Evolutionary conservation across 2,113 vertebrate genomes (phyloP).

Genomic region (cattle (Bos taurus)): DNA sequence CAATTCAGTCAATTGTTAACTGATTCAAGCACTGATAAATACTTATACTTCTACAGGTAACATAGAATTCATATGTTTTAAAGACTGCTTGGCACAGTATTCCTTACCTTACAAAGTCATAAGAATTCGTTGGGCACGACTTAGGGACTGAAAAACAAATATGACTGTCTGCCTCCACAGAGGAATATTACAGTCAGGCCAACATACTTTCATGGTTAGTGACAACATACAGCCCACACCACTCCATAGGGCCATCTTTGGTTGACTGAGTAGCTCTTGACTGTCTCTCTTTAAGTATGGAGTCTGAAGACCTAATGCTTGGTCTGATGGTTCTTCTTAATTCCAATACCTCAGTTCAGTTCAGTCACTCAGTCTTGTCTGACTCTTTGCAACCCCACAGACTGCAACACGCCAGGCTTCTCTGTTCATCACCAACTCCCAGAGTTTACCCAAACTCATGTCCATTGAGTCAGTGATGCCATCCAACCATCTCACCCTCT

Average conservation of each 20-base stretch:
- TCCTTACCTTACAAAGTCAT: not conserved
- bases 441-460: not conserved
- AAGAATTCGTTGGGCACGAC: not conserved
- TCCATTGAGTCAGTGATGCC: not conserved
- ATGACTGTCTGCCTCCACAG: not conserved
- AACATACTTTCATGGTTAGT: not conserved
- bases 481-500: not conserved
- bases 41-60: not conserved
- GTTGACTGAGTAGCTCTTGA: not conserved
- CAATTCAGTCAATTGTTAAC: not conserved
- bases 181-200: not conserved
- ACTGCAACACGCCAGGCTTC: not conserved
- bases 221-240: accelerated
- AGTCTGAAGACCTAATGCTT: not conserved
- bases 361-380: not conserved
- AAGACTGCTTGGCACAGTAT: not conserved
- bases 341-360: not conserved
- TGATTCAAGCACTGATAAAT: not conserved
- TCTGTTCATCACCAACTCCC: not conserved
- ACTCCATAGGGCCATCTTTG: not conserved
- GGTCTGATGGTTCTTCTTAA: not conserved
- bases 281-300: not conserved
- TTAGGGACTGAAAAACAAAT: not conserved
- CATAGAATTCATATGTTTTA: not conserved
- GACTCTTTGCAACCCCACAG: not conserved